Conservation (phyloP, 2,888 invertebrate species). For the Muscina levida region DNA sequence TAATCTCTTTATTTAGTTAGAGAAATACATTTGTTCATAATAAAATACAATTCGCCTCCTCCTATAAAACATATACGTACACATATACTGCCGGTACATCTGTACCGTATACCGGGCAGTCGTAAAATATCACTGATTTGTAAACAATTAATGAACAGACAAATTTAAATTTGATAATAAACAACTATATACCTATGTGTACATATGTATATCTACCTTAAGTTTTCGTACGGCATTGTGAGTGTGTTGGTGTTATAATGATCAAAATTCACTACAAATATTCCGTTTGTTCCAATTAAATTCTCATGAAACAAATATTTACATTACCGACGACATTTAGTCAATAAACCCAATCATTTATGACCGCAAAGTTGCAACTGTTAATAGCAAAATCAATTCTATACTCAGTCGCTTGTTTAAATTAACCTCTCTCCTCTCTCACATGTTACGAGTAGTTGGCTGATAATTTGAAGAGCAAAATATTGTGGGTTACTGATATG, state of each 20-base stretch:
- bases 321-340: conserved; percentile 36
- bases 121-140: too few relatives aligned
- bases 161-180: too few relatives aligned
- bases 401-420: background rate
- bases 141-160: too few relatives aligned
- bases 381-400: conserved; percentile 10
- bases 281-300: conserved; percentile 1
- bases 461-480: conserved; percentile 13
- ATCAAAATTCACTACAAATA: background rate
- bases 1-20: too few relatives aligned
- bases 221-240: conserved; percentile 52
- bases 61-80: too few relatives aligned
- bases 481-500: background rate
- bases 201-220: conserved; percentile 46
- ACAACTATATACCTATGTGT: background rate
- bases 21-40: too few relatives aligned
- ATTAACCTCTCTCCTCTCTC: background rate
- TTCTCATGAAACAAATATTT: conserved; percentile 30
- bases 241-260: background rate
- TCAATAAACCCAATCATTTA: conserved; percentile 30
- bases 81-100: too few relatives aligned
- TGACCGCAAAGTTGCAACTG: background rate
- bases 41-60: too few relatives aligned
- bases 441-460: background rate
- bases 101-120: too few relatives aligned